Evolutionary conservation across 2,113 vertebrate species (phyloP).

Genomic region (Balaeniceps rex): DNA sequence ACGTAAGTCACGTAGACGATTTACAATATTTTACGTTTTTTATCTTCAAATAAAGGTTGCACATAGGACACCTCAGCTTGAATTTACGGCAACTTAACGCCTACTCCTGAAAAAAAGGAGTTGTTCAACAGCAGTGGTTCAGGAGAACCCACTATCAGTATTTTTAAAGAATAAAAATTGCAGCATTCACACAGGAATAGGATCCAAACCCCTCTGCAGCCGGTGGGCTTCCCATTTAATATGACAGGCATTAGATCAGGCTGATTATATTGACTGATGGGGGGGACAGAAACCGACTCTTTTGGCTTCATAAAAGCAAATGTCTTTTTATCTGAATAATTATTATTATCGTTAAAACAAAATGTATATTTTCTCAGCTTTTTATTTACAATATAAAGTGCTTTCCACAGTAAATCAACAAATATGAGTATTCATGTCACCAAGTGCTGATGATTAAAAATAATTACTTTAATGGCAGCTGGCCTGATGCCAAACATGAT

Average conservation of each 20-base stretch:
- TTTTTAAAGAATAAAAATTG: neutral
- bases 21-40: neutral
- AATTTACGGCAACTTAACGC: neutral
- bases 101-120: neutral
- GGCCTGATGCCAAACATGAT: conserved; percentile 79
- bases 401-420: conserved; percentile 83
- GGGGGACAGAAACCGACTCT: neutral
- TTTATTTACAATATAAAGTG: conserved; percentile 81
- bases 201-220: neutral
- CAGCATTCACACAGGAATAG: neutral
- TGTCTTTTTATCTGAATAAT: conserved; percentile 54
- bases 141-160: neutral
- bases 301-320: conserved; percentile 42
- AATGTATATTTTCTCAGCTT: conserved; percentile 77
- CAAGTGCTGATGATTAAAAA: conserved; percentile 86
- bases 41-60: neutral
- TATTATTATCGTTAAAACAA: conserved; percentile 69
- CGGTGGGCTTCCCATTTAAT: neutral
- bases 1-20: neutral
- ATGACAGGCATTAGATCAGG: neutral
- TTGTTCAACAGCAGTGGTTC: neutral
- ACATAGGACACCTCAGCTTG: neutral
- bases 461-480: conserved; percentile 84
- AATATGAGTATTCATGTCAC: conserved; percentile 86
- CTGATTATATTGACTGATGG: neutral